phyloP scores from a whole-genome alignment of 2,888 invertebrate genomes.

The Amphiduros pacificus region DNA sequence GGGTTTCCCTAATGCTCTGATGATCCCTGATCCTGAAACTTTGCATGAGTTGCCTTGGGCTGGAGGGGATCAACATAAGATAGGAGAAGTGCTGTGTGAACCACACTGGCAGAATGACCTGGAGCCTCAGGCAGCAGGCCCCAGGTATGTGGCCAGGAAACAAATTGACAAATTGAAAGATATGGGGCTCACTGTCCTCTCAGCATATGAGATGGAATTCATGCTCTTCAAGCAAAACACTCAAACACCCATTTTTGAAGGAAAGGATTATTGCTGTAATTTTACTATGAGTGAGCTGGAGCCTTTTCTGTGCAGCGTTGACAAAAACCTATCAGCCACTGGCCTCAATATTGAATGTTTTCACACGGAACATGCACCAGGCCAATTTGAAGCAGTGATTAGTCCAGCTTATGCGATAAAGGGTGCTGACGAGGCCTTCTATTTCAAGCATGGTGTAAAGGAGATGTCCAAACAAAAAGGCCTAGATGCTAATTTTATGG shows the following conservation, averaged over 20 bases:
- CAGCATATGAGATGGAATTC: constrained; percentile 28
- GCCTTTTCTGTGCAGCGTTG: constrained; percentile 19
- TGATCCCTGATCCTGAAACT: constrained; percentile 16
- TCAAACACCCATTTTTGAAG: background rate
- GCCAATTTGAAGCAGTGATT: constrained; percentile 30
- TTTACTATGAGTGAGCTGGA: constrained; percentile 5
- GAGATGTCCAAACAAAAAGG: constrained; percentile 19
- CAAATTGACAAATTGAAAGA: constrained; percentile 16
- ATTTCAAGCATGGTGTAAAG: constrained; percentile 26
- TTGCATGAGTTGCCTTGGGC: constrained; percentile 12
- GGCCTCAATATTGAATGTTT: constrained; percentile 17
- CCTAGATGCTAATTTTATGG: background rate
- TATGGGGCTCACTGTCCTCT: constrained; percentile 10
- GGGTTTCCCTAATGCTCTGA: constrained; percentile 8
- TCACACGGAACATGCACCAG: constrained; percentile 21
- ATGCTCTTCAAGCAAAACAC: background rate
- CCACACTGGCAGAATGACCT: constrained; percentile 7
- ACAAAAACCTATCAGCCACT: constrained; percentile 4
- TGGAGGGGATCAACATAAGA: background rate
- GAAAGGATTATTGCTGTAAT: constrained; percentile 3
- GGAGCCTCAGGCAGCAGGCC: constrained; percentile 15
- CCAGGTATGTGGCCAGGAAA: constrained; percentile 20
- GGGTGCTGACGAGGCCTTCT: constrained; percentile 25
- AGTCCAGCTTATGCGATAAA: constrained; percentile 22
- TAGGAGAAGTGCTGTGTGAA: constrained; percentile 16